Evolutionary conservation across 2,888 invertebrate genomes (phyloP).

Genomic region (Oxyteleia sp.): DNA sequence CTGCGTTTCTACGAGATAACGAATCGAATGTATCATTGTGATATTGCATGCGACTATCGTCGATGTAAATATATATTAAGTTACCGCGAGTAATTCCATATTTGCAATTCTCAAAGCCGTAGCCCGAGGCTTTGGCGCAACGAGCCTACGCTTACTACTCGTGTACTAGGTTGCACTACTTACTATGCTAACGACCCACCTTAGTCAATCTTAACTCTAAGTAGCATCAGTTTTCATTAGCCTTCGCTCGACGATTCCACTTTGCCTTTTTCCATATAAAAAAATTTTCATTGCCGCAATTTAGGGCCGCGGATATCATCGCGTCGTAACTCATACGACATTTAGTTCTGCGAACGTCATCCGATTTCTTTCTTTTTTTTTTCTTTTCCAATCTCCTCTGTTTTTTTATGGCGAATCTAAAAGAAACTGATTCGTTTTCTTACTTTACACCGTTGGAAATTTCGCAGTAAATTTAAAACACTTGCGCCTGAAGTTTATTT

Average conservation of each 20-base stretch:
- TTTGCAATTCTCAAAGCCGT: constrained; percentile 83
- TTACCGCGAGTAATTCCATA: constrained; percentile 75
- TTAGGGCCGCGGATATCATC: constrained; percentile 55
- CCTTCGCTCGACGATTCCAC: constrained; percentile 67
- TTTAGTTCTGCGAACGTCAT: constrained; percentile 57
- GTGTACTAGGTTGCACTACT: constrained; percentile 72
- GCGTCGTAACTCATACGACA: constrained; percentile 62
- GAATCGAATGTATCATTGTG: constrained; percentile 51
- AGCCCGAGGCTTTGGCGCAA: constrained; percentile 82
- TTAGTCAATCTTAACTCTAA: constrained; percentile 73
- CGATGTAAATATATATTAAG: constrained; percentile 70
- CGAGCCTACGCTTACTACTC: constrained; percentile 73
- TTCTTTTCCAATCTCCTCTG: constrained; percentile 7
- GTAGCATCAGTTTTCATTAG: constrained; percentile 75
- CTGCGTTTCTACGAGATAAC: constrained; percentile 3
- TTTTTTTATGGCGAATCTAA: constrained; percentile 29
- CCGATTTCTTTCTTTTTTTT: constrained; percentile 46
- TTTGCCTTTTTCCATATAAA: constrained; percentile 66
- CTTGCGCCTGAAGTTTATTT: too few relatives aligned
- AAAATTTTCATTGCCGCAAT: constrained; percentile 67
- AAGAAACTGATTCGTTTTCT: constrained; percentile 23
- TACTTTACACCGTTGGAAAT: background rate
- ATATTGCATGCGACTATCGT: constrained; percentile 32
- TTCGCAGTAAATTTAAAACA: background rate
- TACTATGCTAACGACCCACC: constrained; percentile 73